These are phyloP conservation scores for Virgularia gustaviana DNA, from an alignment of 92 coral and sea anemone genomes.

Conservation along the genomic window DNA sequence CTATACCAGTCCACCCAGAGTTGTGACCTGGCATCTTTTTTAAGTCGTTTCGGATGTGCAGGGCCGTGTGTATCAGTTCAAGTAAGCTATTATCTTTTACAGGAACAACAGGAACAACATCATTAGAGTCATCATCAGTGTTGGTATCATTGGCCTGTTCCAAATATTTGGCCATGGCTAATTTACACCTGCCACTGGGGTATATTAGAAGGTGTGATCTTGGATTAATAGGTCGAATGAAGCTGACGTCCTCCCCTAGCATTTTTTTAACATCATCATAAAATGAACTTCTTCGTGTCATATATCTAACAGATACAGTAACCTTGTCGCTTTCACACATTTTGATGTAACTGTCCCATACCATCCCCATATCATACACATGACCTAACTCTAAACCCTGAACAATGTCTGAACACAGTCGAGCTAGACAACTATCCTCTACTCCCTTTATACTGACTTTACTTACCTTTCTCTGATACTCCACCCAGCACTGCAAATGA, in stretches of 20 bases:
- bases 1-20: constrained; percentile 29
- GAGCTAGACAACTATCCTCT: not conserved
- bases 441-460: not conserved
- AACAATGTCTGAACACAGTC: not conserved
- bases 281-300: not conserved
- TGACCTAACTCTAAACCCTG: not conserved
- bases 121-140: not conserved
- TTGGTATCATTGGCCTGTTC: not conserved
- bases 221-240: not conserved
- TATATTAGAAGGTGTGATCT: not conserved
- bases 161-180: not conserved
- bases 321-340: too few species aligned
- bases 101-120: constrained; percentile 7
- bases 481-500: not conserved
- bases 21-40: constrained; percentile 34
- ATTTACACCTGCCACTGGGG: not conserved
- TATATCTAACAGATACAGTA: too few species aligned
- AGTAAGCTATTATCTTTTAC: not conserved
- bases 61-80: constrained; percentile 47
- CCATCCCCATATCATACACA: constrained; percentile 1
- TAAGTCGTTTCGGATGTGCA: constrained; percentile 47
- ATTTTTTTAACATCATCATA: not conserved
- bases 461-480: not conserved
- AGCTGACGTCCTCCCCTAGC: not conserved
- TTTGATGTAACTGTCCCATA: not conserved